These are phyloP conservation scores for Clarias magur DNA, from an alignment of 2,113 vertebrate genomes.

Conservation along the genomic window DNA sequence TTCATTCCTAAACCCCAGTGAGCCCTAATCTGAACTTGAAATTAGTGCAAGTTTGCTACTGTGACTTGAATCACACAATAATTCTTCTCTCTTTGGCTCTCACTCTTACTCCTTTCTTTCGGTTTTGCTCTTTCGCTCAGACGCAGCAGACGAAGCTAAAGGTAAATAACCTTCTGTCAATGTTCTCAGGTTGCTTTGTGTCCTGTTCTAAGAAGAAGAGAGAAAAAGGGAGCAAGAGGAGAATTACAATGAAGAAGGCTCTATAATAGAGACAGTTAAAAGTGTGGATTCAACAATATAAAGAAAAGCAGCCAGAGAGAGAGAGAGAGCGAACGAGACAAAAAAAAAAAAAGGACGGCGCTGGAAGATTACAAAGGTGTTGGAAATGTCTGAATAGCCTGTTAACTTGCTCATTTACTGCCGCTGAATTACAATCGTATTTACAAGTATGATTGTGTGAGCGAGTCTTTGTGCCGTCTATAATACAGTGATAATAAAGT, in stretches of 20 bases:
- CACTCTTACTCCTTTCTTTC: background rate
- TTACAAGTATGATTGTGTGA: background rate
- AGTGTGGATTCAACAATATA: background rate
- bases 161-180: background rate
- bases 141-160: background rate
- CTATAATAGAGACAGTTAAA: background rate
- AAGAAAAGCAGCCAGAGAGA: background rate
- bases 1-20: background rate
- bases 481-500: background rate
- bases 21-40: background rate
- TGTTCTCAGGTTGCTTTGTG: background rate
- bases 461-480: background rate
- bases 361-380: background rate
- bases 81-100: background rate
- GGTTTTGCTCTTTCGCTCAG: background rate
- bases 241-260: background rate
- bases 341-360: background rate
- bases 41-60: background rate
- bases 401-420: constrained; percentile 9
- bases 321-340: background rate
- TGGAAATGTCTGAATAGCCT: background rate
- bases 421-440: background rate
- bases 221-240: background rate
- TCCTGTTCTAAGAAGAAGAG: background rate
- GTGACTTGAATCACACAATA: background rate